Conservation (phyloP, 2,888 invertebrate genomes). For the Chloromyia formosa region DNA sequence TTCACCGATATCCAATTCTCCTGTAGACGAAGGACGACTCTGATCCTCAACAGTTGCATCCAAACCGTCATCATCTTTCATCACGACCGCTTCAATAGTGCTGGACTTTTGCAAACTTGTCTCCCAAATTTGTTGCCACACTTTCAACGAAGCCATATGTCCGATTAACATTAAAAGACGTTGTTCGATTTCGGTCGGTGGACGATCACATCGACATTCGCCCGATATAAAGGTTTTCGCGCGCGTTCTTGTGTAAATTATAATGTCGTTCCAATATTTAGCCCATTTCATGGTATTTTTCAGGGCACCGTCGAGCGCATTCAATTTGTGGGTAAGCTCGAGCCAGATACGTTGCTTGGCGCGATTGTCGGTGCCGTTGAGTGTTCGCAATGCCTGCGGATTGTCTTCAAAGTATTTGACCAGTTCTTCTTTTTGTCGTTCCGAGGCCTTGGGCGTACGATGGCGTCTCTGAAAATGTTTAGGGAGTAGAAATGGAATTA, state of each 20-base stretch:
- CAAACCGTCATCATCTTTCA: conserved; percentile 48
- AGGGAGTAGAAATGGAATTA: no score
- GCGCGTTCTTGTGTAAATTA: conserved; percentile 46
- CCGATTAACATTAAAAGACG: conserved; percentile 44
- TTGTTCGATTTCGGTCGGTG: conserved; percentile 44
- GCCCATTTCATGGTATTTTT: conserved; percentile 48
- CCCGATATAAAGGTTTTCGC: conserved; percentile 40
- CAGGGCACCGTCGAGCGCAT: conserved; percentile 45
- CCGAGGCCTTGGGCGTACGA: conserved; percentile 44
- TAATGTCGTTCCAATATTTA: conserved; percentile 48
- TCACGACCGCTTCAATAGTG: conserved; percentile 56
- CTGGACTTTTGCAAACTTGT: conserved; percentile 45
- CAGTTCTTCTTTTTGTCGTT: conserved; percentile 46
- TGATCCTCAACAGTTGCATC: conserved; percentile 44
- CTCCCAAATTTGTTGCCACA: conserved; percentile 43
- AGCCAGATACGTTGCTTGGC: conserved; percentile 48
- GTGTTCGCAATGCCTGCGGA: conserved; percentile 43
- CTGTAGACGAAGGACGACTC: not conserved
- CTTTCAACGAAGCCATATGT: conserved; percentile 36
- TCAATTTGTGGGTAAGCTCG: conserved; percentile 47
- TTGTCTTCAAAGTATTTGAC: conserved; percentile 48
- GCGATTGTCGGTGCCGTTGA: conserved; percentile 40
- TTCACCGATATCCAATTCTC: not conserved
- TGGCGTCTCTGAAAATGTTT: conserved; percentile 29
- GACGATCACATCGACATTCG: conserved; percentile 35